Evolutionary conservation across 2,888 invertebrate genomes (phyloP).

Genomic region (Zeuzera pyrina): DNA sequence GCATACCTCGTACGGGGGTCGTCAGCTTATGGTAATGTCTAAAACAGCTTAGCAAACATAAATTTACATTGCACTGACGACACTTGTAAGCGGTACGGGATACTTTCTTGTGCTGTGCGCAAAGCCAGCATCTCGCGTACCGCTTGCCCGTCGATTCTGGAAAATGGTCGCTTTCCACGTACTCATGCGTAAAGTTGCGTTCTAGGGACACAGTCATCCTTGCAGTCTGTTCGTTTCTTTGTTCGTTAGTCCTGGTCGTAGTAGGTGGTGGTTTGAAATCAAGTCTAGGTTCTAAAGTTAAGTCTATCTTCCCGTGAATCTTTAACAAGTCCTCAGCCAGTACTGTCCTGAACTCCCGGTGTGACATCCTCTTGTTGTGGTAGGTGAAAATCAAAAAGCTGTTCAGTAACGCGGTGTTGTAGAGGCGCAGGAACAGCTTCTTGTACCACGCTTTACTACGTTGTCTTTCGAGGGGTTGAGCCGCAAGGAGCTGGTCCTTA

Average conservation of each 20-base stretch:
- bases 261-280: too few relatives aligned
- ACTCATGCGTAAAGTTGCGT: background rate
- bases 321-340: constrained; percentile 3
- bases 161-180: too few relatives aligned
- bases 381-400: constrained; percentile 1
- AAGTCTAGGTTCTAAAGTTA: constrained; percentile 5
- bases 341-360: background rate
- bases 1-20: too few relatives aligned
- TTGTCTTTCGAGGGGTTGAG: constrained; percentile 18
- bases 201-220: constrained; percentile 1
- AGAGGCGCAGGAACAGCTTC: too few relatives aligned
- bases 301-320: background rate
- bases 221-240: background rate
- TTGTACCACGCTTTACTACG: too few relatives aligned
- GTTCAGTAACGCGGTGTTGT: constrained; percentile 2
- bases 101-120: too few relatives aligned
- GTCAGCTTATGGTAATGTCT: too few relatives aligned
- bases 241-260: too few relatives aligned
- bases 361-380: background rate
- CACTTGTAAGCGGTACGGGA: constrained; percentile 3
- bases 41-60: constrained; percentile 2
- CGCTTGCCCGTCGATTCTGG: too few relatives aligned
- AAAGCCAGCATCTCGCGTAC: background rate
- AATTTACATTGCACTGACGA: background rate
- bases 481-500: constrained; percentile 22